Percentiles rank a stretch among this genome's conserved stretches.
Conservation (phyloP, 2,888 invertebrate species). For the Torymus auratus region DNA sequence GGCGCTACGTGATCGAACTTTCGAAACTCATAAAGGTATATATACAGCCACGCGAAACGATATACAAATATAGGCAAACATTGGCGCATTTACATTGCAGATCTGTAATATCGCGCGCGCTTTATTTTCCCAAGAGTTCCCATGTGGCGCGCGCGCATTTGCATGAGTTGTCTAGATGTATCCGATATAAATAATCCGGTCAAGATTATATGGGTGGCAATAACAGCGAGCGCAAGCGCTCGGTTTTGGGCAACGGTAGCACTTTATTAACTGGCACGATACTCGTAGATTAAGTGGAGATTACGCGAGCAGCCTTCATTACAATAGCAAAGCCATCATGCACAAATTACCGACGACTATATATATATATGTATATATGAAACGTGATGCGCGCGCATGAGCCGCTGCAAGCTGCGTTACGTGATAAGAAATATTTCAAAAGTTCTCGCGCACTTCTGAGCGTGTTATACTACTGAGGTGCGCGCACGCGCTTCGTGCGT, state of each 20-base stretch:
- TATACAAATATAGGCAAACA: not conserved
- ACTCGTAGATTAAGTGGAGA: conserved; percentile 58
- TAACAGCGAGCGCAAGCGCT: conserved; percentile 27
- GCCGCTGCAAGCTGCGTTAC: not conserved
- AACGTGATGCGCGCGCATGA: no score
- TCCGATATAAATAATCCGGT: conserved; percentile 54
- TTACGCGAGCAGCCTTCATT: conserved; percentile 56
- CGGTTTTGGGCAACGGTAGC: conserved; percentile 53
- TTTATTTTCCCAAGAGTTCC: conserved; percentile 12
- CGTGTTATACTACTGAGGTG: not conserved
- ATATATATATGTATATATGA: no score
- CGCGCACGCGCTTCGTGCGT: not conserved
- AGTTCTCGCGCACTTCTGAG: conserved; percentile 2
- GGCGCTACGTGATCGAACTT: conserved; percentile 14
- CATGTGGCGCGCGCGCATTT: not conserved
- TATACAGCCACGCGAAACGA: not conserved
- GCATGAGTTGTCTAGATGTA: conserved; percentile 17
- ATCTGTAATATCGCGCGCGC: not conserved
- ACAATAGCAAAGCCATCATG: conserved; percentile 36
- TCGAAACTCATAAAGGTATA: conserved; percentile 18
- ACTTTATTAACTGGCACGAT: conserved; percentile 62
- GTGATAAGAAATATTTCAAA: conserved; percentile 36
- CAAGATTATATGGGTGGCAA: conserved; percentile 56
- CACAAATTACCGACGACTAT: conserved; percentile 33
- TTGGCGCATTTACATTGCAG: not conserved